Conservation (phyloP, 2,888 invertebrate species). For the Diplolepis rosae region DNA sequence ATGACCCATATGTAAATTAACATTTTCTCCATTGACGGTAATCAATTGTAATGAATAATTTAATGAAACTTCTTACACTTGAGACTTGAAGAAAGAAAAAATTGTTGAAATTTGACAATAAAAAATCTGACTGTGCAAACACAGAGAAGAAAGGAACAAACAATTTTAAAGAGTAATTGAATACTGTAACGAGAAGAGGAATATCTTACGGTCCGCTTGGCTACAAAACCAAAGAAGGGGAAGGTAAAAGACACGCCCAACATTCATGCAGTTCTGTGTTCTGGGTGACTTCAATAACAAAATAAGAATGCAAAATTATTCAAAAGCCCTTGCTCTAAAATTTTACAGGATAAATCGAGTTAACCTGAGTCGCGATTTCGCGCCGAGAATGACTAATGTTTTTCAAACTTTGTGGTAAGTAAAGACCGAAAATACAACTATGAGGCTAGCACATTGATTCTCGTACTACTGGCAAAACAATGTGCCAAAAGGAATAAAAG, state of each 20-base stretch:
- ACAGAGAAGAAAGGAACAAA: not conserved
- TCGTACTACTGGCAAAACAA: constrained; percentile 26
- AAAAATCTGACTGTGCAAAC: constrained; percentile 10
- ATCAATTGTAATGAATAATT: too few species aligned
- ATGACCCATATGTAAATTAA: too few species aligned
- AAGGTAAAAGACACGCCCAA: constrained; percentile 23
- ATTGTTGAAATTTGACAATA: not conserved
- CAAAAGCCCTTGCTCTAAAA: constrained; percentile 50
- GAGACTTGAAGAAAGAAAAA: too few species aligned
- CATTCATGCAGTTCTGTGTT: constrained; percentile 1
- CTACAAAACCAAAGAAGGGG: constrained; percentile 16
- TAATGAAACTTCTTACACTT: too few species aligned
- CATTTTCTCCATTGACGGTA: too few species aligned
- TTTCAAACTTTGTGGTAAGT: constrained; percentile 42
- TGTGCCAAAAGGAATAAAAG: constrained; percentile 24
- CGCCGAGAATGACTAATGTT: constrained; percentile 48
- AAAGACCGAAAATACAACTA: constrained; percentile 32
- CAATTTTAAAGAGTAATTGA: constrained; percentile 24
- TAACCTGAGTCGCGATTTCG: constrained; percentile 47
- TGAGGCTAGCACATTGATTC: constrained; percentile 14
- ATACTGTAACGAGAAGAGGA: constrained; percentile 1
- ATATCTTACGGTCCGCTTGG: constrained; percentile 11
- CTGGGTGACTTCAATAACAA: constrained; percentile 47
- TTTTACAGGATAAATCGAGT: constrained; percentile 50
- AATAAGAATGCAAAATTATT: constrained; percentile 54